Conservation (phyloP, 2,113 vertebrate genomes). For the Ceyx margarethae region DNA sequence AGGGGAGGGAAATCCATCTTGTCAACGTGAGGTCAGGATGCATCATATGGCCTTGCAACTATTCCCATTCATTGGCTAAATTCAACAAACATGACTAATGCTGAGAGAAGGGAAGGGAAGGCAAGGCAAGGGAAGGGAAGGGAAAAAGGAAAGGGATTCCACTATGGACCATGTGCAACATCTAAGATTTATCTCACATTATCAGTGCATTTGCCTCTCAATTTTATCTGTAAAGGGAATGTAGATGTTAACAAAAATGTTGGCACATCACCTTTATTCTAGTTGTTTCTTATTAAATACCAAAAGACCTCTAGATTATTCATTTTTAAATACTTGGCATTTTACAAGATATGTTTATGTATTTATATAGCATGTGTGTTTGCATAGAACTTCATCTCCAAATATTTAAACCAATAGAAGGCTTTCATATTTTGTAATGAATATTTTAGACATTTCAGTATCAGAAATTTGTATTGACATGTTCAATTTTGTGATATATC, state of each 20-base stretch:
- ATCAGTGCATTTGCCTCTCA: neutral
- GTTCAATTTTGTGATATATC: neutral
- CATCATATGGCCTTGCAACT: neutral
- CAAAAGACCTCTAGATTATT: neutral
- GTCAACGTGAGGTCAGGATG: neutral
- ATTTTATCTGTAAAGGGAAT: neutral
- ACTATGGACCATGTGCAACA: neutral
- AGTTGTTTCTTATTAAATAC: neutral
- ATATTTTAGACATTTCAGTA: neutral
- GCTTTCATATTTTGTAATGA: neutral
- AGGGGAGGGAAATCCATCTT: conserved; percentile 9
- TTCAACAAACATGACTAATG: neutral
- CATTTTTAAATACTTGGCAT: neutral
- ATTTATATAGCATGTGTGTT: neutral
- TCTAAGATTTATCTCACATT: neutral
- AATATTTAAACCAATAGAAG: neutral
- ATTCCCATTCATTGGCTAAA: neutral
- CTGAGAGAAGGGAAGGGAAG: neutral
- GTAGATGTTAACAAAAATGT: neutral
- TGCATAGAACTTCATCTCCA: neutral
- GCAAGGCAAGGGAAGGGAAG: neutral
- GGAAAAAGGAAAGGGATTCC: neutral
- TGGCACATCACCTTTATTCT: neutral
- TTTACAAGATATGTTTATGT: neutral
- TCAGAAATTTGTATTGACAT: neutral